Evolutionary conservation across 2,797 vertebrate species (phyloP), one percentile per base, ranked within the genome.

Genomic region (Synanceia verrucosa): DNA sequence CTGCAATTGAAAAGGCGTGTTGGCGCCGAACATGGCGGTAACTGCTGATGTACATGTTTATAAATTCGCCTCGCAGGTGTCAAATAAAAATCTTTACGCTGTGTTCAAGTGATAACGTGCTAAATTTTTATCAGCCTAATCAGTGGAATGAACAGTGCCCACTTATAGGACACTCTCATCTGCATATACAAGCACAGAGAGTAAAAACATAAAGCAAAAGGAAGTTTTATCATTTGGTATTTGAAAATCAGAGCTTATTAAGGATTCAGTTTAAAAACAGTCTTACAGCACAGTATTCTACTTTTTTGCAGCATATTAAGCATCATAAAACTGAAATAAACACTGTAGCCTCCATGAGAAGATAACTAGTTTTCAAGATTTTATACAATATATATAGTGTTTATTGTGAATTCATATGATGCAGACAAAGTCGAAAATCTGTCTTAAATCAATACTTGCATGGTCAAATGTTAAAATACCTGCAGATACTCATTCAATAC

Each of bases 1-100:
- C 41, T 57, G 65, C 85, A 87, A 89, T 83, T 82, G 70, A 83
- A 89, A 81, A 83, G 72, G 58, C 73, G 78, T 61, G 52, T 18
- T 78, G 84, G 79, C 71, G n/a, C 36, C 4, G 36, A 18, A 46
- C 8, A 4, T 12, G 1, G 43, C n/a, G 3, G 34, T 64, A 68
- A 80, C 59, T 50, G 70, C 73, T 76, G 57, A 76, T 78, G 50
- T 57, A 58, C 71, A 52, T 74, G 79, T 81, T 76, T 67, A 86
- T 85, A 82, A 86, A 86, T 80, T 65, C 81, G 58, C 68, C 69
- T 72, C 47, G 65, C 73, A 82, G 69, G 73, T 79, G 86, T 86
- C 78, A 73, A 77, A 88, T 88, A 73, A 88, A 90, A 78, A 50
- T 50, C 19, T 83, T 85, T 82, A 87, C 0, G 18, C 24, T 41